phyloP scores from a whole-genome alignment of 2,888 invertebrate species.

The Dynastes hyllus region DNA sequence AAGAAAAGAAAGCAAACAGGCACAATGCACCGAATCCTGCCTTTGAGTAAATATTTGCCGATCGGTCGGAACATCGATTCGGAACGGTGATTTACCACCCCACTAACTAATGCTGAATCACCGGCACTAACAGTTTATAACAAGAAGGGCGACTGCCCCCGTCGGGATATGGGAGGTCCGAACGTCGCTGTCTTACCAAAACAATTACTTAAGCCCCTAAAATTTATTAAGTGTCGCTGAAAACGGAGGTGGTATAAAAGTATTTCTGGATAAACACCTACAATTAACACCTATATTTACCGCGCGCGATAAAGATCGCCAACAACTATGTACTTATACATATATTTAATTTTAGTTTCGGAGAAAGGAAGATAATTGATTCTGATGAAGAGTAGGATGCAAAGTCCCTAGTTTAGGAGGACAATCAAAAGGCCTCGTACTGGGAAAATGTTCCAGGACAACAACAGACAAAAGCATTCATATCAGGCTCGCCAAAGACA shows the following conservation, averaged over 20 bases:
- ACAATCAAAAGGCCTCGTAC: too few species aligned
- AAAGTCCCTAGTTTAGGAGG: neutral
- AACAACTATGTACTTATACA: neutral
- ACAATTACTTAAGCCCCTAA: slow-evolving; percentile 60
- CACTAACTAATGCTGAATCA: slow-evolving; percentile 64
- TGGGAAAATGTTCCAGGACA: too few species aligned
- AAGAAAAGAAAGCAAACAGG: slow-evolving; percentile 61
- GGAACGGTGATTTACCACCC: slow-evolving; percentile 67
- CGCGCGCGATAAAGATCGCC: neutral
- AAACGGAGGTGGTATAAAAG: slow-evolving; percentile 33
- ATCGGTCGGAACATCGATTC: slow-evolving; percentile 65
- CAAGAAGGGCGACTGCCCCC: slow-evolving; percentile 54
- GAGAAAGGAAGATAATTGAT: neutral
- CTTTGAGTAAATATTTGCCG: slow-evolving; percentile 71
- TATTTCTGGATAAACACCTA: slow-evolving; percentile 51
- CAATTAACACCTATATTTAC: slow-evolving; percentile 7
- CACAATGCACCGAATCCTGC: slow-evolving; percentile 53
- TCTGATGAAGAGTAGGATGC: neutral
- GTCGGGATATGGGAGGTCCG: slow-evolving; percentile 66
- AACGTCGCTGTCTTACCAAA: slow-evolving; percentile 66
- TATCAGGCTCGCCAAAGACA: too few species aligned
- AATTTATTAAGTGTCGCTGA: slow-evolving; percentile 54
- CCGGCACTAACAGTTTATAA: slow-evolving; percentile 61
- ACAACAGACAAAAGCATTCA: too few species aligned
- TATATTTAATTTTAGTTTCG: neutral